Evolutionary conservation across 2,113 vertebrate species (phyloP).

Genomic region (Aramus guarauna): DNA sequence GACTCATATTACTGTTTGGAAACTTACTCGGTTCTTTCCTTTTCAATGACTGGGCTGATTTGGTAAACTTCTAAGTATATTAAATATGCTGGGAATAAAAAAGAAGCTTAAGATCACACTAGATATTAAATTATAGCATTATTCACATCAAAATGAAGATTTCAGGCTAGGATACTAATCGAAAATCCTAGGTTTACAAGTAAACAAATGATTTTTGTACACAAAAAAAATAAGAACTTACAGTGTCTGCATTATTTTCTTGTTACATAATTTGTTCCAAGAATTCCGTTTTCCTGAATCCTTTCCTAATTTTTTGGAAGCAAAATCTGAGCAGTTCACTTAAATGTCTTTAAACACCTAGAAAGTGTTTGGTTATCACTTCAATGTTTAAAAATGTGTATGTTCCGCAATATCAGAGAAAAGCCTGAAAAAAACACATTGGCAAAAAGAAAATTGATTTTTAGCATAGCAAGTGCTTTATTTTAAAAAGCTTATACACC

Average conservation of each 20-base stretch:
- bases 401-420: background rate
- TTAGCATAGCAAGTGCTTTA: background rate
- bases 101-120: background rate
- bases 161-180: background rate
- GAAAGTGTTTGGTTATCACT: background rate
- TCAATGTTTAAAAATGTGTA: background rate
- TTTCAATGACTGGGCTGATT: constrained; percentile 22
- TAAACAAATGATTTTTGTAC: background rate
- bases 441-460: background rate
- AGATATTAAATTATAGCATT: background rate
- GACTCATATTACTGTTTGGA: constrained; percentile 83
- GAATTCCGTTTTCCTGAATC: background rate
- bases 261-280: background rate
- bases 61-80: background rate
- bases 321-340: background rate
- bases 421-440: background rate
- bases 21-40: constrained; percentile 44
- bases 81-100: background rate
- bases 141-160: background rate
- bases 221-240: background rate
- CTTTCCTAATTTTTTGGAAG: background rate
- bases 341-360: background rate
- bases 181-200: constrained; percentile 31
- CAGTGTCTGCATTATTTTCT: background rate
- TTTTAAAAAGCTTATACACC: background rate